Evolutionary conservation across 2,888 invertebrate genomes (phyloP), one percentile per base, ranked within the genome.

Genomic region (Pomacea canaliculata): DNA sequence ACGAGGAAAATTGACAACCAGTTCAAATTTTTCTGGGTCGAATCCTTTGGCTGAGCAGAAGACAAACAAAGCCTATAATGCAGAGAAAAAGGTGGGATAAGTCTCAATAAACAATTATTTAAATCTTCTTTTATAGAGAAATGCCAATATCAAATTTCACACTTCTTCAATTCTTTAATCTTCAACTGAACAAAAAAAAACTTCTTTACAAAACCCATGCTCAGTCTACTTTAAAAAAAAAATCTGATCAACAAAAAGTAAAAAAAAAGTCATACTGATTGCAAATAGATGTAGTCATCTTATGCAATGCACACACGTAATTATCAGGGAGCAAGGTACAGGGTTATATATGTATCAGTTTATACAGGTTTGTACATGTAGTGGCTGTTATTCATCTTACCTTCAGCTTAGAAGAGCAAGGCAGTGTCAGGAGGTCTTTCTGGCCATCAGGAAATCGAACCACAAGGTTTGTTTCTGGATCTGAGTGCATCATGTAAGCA

Each of bases 1-100:
- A 18, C 89, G 85, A 10, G 92, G 92, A 83, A 90, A 92, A 80
- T 91, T 91, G 71, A 92, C 91, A 46, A 92, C 89, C 65, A 92
- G 85, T 84, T 92, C 92, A 81, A 88, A 92, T 56, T 88, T 84
- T 65, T 90, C 89, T 66, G 85, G 85, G 59, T 87, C 83, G 82
- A 85, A 92, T 9, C 92, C 92, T 80, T 90, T 84, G 23, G 87
- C 86, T 27, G 82, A 83, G 65, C 90, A 89, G 83, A 86, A 92
- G 65, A 87, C 79, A 19, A 89, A 85, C 56, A 92, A 79, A 60
- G 91, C 91, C 91, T 91, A 86, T 48, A 85, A 86, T 79, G 70
- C 71, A 79, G 60, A 74, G 60, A 67, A 71, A 48, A 63, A 69
- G 49, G n/a, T n/a, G 12, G 46, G n/a, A 23, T 59, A 65, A 67